Percentiles rank a stretch among this genome's conserved stretches.
These are phyloP conservation scores for Potorous gilbertii DNA, from an alignment of 2,797 vertebrate species.

Conservation along the genomic window DNA sequence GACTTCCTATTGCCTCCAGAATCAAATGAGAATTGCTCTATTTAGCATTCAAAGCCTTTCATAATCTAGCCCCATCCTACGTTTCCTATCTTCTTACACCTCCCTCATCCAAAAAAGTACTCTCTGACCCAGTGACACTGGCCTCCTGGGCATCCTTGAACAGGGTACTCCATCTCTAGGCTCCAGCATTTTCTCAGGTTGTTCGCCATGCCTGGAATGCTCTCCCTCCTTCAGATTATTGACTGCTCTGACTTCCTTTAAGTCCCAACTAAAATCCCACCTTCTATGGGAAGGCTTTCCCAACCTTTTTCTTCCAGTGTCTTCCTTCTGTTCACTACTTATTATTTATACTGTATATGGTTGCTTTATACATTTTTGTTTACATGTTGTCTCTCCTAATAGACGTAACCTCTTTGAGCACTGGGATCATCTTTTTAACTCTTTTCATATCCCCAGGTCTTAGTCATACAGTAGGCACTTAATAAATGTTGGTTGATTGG, in stretches of 20 bases:
- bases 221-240: neutral
- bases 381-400: neutral
- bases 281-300: neutral
- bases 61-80: neutral
- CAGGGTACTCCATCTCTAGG: neutral
- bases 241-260: neutral
- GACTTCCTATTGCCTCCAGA: neutral
- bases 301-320: neutral
- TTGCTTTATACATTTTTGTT: neutral
- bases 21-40: neutral
- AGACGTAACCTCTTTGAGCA: neutral
- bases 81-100: neutral
- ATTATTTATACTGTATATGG: neutral
- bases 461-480: neutral
- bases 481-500: neutral
- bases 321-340: neutral
- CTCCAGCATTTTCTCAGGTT: neutral
- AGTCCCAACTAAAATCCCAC: neutral
- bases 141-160: fast-evolving
- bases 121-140: neutral
- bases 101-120: neutral
- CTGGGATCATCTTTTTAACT: neutral
- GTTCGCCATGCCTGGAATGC: neutral
- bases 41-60: neutral
- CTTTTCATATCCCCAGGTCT: neutral